These are phyloP conservation scores for Pterois miles DNA, from an alignment of 2,797 vertebrate genomes.

Conservation along the genomic window DNA sequence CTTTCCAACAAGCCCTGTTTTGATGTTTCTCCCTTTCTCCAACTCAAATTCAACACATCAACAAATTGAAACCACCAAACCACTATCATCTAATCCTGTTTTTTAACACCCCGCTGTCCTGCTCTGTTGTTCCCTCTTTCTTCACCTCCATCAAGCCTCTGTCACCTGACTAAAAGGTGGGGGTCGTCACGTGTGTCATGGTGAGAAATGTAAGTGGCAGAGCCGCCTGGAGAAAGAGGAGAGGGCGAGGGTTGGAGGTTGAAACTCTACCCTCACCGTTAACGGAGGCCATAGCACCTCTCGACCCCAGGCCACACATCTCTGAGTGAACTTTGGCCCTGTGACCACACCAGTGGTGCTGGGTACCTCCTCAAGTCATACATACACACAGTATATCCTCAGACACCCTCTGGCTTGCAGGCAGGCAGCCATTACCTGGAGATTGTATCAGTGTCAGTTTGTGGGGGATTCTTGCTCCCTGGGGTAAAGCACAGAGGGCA, in stretches of 20 bases:
- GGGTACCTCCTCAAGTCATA: conserved; percentile 63
- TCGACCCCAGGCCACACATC: conserved; percentile 83
- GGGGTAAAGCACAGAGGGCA: conserved; percentile 75
- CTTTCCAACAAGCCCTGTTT: neutral
- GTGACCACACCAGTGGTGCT: conserved; percentile 78
- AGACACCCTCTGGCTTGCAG: conserved; percentile 69
- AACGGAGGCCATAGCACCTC: conserved; percentile 79
- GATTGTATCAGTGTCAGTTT: conserved; percentile 82
- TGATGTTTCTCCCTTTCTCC: neutral
- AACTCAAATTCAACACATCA: neutral
- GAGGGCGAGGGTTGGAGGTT: conserved; percentile 63
- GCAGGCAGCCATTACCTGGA: conserved; percentile 77
- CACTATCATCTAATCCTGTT: neutral
- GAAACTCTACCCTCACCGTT: conserved; percentile 83
- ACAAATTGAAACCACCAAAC: conserved; percentile 10
- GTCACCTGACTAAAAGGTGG: conserved; percentile 71
- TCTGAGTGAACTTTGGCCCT: conserved; percentile 82
- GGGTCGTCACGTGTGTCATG: conserved; percentile 67
- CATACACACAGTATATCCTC: conserved; percentile 51
- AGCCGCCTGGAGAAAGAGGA: conserved; percentile 63
- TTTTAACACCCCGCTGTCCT: conserved; percentile 26
- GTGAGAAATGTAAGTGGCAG: conserved; percentile 77
- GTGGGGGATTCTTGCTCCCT: conserved; percentile 73
- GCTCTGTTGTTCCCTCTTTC: conserved; percentile 37
- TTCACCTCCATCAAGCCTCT: conserved; percentile 47